These are phyloP conservation scores for Macrobrachium nipponense DNA, from an alignment of 1,140 invertebrate genomes.

Conservation along the genomic window DNA sequence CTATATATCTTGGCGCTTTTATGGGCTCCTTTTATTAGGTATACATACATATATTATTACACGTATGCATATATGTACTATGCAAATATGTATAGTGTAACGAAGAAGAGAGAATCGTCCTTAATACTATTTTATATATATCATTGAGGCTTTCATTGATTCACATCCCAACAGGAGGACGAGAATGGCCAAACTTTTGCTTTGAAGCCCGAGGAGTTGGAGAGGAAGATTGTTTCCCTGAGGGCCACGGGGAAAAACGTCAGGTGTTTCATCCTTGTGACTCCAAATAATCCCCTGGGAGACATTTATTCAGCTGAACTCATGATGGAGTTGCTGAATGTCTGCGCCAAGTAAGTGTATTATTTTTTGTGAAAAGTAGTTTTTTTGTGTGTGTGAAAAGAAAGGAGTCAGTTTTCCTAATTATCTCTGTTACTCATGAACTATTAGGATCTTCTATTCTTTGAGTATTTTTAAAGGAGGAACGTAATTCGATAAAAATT, in stretches of 20 bases:
- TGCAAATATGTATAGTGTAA: no score
- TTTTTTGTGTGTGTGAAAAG: no score
- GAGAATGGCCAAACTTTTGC: neutral
- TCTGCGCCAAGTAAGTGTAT: slow-evolving; percentile 9
- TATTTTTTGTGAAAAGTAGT: no score
- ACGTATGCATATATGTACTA: neutral
- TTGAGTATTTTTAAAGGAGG: neutral
- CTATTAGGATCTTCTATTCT: neutral
- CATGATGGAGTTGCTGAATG: slow-evolving; percentile 4
- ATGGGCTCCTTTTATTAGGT: no score
- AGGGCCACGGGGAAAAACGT: neutral
- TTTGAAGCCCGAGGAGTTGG: neutral
- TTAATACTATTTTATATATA: no score
- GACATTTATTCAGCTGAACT: slow-evolving; percentile 19
- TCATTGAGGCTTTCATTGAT: no score
- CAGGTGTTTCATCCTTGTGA: slow-evolving; percentile 23
- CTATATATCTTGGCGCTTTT: no score
- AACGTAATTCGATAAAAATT: no score
- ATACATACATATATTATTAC: slow-evolving; percentile 11
- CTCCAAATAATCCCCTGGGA: slow-evolving; percentile 26
- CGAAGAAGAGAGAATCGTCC: no score
- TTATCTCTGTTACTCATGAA: neutral
- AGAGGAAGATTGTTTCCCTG: neutral
- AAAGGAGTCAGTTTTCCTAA: neutral
- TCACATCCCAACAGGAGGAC: neutral